phyloP scores from a whole-genome alignment of 2,113 vertebrate genomes.

The Edolisoma coerulescens region DNA sequence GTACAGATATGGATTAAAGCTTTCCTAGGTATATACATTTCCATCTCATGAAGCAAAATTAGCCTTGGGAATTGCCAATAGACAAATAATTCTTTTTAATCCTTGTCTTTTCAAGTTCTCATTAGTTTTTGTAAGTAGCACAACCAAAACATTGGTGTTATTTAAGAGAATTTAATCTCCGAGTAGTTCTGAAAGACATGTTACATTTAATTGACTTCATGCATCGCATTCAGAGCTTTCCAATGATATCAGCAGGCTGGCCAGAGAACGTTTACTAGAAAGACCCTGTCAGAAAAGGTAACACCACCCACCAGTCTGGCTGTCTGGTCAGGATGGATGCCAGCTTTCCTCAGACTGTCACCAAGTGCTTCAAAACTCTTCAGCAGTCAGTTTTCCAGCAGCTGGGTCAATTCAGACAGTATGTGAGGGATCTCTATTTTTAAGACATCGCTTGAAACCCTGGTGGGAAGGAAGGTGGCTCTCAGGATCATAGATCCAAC shows the following conservation, averaged over 20 bases:
- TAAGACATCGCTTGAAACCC: not conserved
- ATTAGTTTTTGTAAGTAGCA: constrained; percentile 35
- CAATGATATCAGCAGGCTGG: not conserved
- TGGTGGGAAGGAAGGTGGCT: not conserved
- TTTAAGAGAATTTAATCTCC: constrained; percentile 20
- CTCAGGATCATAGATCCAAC: not conserved
- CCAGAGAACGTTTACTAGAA: not conserved
- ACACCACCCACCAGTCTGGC: not conserved
- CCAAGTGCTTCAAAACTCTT: not conserved
- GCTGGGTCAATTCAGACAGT: not conserved
- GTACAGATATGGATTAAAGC: not conserved
- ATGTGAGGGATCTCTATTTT: not conserved
- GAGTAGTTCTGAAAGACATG: not conserved
- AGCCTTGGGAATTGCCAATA: constrained; percentile 1
- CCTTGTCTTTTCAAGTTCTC: constrained; percentile 9
- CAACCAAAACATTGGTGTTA: not conserved
- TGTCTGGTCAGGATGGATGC: not conserved
- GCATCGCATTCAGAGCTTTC: not conserved
- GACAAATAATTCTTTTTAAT: constrained; percentile 54
- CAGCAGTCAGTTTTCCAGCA: not conserved
- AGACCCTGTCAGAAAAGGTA: not conserved
- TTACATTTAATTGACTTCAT: not conserved
- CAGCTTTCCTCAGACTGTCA: not conserved
- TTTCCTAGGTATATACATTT: not conserved
- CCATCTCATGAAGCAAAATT: constrained; percentile 25